Evolutionary conservation across 2,888 invertebrate genomes (phyloP), one percentile per base, ranked within the genome.

Genomic region (Ptychoptera albimana): DNA sequence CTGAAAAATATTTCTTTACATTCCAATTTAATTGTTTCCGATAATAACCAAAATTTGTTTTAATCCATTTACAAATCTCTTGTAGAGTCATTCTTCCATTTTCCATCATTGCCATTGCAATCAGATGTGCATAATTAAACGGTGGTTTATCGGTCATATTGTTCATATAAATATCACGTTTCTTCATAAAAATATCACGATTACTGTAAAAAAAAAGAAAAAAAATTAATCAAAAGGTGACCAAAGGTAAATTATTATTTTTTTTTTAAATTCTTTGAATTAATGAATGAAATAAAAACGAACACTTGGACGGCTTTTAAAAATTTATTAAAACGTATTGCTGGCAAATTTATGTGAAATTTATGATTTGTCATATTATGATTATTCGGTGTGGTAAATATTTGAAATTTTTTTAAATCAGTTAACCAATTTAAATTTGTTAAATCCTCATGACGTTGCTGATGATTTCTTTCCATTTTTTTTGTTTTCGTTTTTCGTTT

Each of bases 91-190:
- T 58, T 3, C 60, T 51, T 2, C 64, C 64, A 42, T 60, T 59
- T 42, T 64, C 61, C 8, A 65, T 46, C 60, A 65, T 63, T 8
- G 63, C 64, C 65, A 65, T 65, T 2, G 61, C 65, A 37, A 65
- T 65, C 3, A 65, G 64, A 49, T 64, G 61, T 0, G 65, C 63
- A 46, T 65, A 65, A 45, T 65, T 65, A 43, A 64, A 65, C 1
- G 64, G 63, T 1, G 65, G 65, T 39, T 65, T 65, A n/a, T 59
- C 58, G 2, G 51, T 50, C 2, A 57, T 49, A 46, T 63, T 56
- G 1, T 53, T 57, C 50, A 57, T 57, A 47, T 60, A 65, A 29
- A 55, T 52, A 2, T 47, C 48, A 1, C 59, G 56, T 0, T 55
- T 53, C 36, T 57, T 53, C 39, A 61, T 53, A 44, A 65, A 65